phyloP scores from a whole-genome alignment of 2,888 invertebrate genomes.

The Limnephilus auricula region DNA sequence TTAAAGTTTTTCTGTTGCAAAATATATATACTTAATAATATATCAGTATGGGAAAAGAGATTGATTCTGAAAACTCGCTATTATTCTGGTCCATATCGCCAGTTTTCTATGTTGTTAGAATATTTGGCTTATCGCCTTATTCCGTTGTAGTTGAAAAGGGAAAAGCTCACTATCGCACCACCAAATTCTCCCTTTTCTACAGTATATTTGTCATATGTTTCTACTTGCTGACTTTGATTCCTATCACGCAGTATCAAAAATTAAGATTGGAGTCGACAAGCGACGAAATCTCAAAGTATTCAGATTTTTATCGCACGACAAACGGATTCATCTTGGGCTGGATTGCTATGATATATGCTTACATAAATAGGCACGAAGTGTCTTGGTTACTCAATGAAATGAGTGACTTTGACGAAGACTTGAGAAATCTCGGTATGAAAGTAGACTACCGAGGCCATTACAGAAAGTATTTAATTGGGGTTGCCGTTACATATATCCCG shows the following conservation, averaged over 20 bases:
- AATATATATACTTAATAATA: too few species aligned
- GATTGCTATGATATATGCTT: background rate
- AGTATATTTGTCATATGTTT: background rate
- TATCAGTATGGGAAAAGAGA: background rate
- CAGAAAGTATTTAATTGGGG: constrained; percentile 6
- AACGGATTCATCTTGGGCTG: constrained; percentile 30
- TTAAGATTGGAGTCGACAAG: background rate
- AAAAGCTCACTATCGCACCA: constrained; percentile 30
- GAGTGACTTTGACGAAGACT: constrained; percentile 52
- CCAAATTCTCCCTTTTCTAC: constrained; percentile 31
- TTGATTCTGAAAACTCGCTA: background rate
- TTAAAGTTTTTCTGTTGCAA: too few species aligned
- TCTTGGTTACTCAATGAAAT: constrained; percentile 44
- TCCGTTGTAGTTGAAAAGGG: background rate
- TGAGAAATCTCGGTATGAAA: constrained; percentile 39
- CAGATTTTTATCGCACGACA: constrained; percentile 50
- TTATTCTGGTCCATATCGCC: constrained; percentile 5
- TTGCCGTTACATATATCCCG: constrained; percentile 20
- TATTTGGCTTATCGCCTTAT: constrained; percentile 58
- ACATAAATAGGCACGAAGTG: constrained; percentile 33
- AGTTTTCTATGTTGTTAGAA: constrained; percentile 22
- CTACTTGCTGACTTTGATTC: background rate
- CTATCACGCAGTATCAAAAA: constrained; percentile 45
- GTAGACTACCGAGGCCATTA: constrained; percentile 34
- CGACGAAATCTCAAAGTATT: constrained; percentile 51